Base-by-base conservation (phyloP, 2,888 invertebrate species). In the Parnassius orleans region DNA sequence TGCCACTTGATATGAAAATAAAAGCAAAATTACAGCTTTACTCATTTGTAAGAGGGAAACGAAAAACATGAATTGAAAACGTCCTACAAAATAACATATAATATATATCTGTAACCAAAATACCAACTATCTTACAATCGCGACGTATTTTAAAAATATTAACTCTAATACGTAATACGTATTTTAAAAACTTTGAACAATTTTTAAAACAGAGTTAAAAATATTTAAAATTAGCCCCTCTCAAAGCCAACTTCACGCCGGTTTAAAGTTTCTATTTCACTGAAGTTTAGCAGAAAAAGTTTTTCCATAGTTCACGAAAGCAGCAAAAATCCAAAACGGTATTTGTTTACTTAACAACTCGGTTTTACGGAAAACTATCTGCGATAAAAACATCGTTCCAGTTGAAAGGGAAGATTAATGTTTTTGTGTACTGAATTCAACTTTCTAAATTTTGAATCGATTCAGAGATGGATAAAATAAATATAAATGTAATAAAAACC, bases 301-400 rank as follows among this genome's bases (percentile, higher is more conserved):
- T 66, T 66, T 69, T 53, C 63, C 62, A 43, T 73, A 78, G 81
- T 84, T 83, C 80, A 80, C 73, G 77, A 80, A 78, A 80, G 78
- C 72, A 60, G 53, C 46, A 47, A 63, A 61, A 50, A 53, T 47
- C 51, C 41, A 66, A 33, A 33, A 61, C 64, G 61, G 65, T 58
- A 62, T 33, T 52, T 44, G 44, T 56, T 54, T 52, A 52, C 15
- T 15, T 48, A 14, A 24, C 14, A 12, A 9, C 12, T 48, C 48
- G 1, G 48, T 48, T 48, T 48, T 44, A 19, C 10, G 43, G 57
- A 43, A 53, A 59, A 57, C 43, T 48, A 57, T 19, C 14, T 43
- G 10, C 57, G 24, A 57, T 43, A 57, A 62, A 57, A 62, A 61
- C 44, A 33, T n/a, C 53, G 53, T 62, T 62, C 57, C 57, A 41